These are phyloP conservation scores for Procambarus clarkii DNA, from an alignment of 1,140 invertebrate species.

Conservation along the genomic window DNA sequence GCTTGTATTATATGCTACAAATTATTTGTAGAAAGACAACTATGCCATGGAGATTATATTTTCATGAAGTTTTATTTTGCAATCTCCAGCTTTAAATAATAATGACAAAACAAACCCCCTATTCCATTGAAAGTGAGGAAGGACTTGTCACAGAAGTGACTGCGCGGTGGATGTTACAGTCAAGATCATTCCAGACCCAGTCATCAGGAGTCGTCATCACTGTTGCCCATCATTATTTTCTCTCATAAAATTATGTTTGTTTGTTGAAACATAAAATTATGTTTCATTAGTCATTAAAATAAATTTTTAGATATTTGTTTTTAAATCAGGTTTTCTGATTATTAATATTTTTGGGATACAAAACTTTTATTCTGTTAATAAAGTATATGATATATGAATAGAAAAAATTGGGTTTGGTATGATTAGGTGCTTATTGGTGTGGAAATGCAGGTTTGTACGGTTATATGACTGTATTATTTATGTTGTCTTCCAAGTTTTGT, in stretches of 20 bases:
- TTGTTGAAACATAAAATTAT: conserved; percentile 8
- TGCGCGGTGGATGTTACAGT: neutral
- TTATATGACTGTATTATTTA: neutral
- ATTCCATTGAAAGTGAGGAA: neutral
- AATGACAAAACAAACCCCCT: conserved; percentile 52
- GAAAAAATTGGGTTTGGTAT: neutral
- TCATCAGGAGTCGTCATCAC: neutral
- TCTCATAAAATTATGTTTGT: neutral
- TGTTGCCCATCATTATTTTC: neutral
- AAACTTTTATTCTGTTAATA: too few relatives aligned
- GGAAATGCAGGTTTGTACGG: neutral
- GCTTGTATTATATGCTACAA: conserved; percentile 42
- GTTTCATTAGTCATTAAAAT: too few relatives aligned
- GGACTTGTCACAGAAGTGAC: neutral
- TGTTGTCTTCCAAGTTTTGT: conserved; percentile 3
- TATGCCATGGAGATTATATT: conserved; percentile 9
- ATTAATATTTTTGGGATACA: too few relatives aligned
- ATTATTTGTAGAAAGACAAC: neutral
- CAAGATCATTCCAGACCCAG: neutral
- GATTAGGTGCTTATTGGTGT: neutral
- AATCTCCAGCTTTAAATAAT: conserved; percentile 42
- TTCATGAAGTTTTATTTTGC: conserved; percentile 32
- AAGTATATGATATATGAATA: too few relatives aligned
- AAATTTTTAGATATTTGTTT: too few relatives aligned
- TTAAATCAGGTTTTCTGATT: too few relatives aligned